These are phyloP conservation scores for Cataglyphis livida DNA, from an alignment of 2,888 invertebrate genomes.

Conservation along the genomic window DNA sequence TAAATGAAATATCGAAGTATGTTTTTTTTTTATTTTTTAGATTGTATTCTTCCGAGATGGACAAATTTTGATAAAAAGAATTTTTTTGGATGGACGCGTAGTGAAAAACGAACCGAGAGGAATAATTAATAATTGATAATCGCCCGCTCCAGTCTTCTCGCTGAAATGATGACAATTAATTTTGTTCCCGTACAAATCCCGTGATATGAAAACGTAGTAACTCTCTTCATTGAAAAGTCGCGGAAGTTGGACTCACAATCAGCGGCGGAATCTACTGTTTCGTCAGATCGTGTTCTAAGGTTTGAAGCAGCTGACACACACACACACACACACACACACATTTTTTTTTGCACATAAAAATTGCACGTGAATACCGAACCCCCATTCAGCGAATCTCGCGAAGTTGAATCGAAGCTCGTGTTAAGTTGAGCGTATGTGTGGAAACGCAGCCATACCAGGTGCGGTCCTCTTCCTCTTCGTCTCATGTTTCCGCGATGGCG, in stretches of 20 bases:
- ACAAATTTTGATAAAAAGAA: too few relatives aligned
- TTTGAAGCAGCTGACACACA: conserved; percentile 38
- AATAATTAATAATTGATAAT: not conserved
- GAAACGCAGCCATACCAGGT: conserved; percentile 28
- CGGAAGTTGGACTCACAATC: not conserved
- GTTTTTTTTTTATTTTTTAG: too few relatives aligned
- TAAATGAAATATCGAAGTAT: too few relatives aligned
- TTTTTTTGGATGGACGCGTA: too few relatives aligned
- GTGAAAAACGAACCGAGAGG: not conserved
- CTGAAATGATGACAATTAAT: not conserved
- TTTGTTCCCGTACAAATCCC: not conserved
- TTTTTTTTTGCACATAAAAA: conserved; percentile 22
- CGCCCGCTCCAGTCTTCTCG: not conserved
- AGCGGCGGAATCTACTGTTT: conserved; percentile 16
- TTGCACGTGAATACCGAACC: conserved; percentile 50
- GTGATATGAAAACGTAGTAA: not conserved
- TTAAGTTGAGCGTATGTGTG: conserved; percentile 30
- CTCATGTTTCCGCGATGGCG: conserved; percentile 63
- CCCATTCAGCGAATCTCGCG: conserved; percentile 29
- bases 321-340: not conserved
- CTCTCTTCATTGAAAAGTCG: not conserved
- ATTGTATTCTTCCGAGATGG: too few relatives aligned
- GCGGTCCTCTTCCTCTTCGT: conserved; percentile 68
- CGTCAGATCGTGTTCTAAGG: conserved; percentile 16
- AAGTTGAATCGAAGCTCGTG: conserved; percentile 32